Conservation (phyloP, 1,140 invertebrate genomes). For the Hyposmocoma kahamanoa region DNA sequence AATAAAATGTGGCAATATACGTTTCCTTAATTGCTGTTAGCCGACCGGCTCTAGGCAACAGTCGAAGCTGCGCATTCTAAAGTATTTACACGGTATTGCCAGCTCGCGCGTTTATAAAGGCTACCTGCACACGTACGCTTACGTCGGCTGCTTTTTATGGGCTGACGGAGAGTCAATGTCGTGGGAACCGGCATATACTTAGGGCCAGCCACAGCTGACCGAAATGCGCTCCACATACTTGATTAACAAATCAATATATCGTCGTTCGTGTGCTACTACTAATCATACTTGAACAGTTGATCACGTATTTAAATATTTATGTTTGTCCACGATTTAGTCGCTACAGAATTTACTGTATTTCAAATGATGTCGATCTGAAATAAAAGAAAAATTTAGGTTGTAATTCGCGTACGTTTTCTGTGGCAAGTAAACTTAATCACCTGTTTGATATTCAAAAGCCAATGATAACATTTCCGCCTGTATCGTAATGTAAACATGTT, state of each 20-base stretch:
- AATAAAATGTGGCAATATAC: no score
- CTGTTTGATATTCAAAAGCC: slow-evolving; percentile 50
- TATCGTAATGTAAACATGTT: no score
- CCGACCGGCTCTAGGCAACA: slow-evolving; percentile 16
- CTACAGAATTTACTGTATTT: no score
- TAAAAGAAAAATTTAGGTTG: neutral
- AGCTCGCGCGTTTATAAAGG: slow-evolving; percentile 53
- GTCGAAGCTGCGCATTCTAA: neutral
- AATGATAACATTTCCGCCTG: slow-evolving; percentile 52
- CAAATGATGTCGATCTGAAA: no score
- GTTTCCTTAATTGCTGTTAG: slow-evolving; percentile 37
- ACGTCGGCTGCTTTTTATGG: slow-evolving; percentile 65
- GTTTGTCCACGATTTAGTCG: no score
- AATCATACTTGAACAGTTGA: slow-evolving; percentile 34
- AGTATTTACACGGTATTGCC: slow-evolving; percentile 30
- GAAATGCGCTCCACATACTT: slow-evolving; percentile 72
- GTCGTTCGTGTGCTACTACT: no score
- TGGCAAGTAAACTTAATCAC: slow-evolving; percentile 15
- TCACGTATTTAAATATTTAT: neutral
- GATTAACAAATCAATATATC: slow-evolving; percentile 75
- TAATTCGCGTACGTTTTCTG: slow-evolving; percentile 31
- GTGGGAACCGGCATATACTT: slow-evolving; percentile 70
- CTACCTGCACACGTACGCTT: slow-evolving; percentile 62
- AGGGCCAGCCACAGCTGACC: slow-evolving; percentile 63
- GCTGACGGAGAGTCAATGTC: slow-evolving; percentile 68